phyloP scores from a whole-genome alignment of 2,113 vertebrate species.

The Boulengeromyrus knoepffleri region DNA sequence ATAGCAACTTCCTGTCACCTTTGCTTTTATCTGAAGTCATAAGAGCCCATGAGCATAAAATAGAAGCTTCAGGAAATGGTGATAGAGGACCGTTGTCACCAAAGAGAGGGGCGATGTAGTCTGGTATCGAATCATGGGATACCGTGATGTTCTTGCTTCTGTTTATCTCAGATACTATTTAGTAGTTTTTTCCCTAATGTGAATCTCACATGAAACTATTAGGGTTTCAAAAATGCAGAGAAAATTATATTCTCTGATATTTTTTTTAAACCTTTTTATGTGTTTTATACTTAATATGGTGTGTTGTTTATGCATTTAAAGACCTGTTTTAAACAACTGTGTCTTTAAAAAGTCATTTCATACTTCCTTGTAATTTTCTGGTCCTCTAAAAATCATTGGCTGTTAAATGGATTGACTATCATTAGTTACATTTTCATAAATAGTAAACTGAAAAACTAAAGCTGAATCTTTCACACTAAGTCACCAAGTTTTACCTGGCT shows the following conservation, averaged over 20 bases:
- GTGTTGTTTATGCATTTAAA: background rate
- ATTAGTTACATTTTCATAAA: background rate
- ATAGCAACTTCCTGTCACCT: background rate
- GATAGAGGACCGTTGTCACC: background rate
- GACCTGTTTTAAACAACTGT: background rate
- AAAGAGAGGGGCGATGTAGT: background rate
- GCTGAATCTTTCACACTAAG: background rate
- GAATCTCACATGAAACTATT: background rate
- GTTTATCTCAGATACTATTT: background rate
- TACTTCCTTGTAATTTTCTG: background rate
- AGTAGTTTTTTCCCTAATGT: background rate
- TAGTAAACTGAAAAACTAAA: background rate
- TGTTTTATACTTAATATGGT: background rate
- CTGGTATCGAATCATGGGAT: background rate
- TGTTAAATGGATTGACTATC: background rate
- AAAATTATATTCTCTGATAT: background rate
- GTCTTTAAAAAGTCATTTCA: background rate
- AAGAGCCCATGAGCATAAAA: background rate
- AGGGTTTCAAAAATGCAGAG: background rate
- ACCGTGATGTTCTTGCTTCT: background rate
- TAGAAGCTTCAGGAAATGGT: background rate
- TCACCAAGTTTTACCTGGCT: background rate
- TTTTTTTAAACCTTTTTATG: no score
- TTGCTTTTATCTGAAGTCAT: background rate
- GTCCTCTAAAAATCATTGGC: background rate